Evolutionary conservation across 2,113 vertebrate genomes (phyloP).

Genomic region (Indicator indicator): DNA sequence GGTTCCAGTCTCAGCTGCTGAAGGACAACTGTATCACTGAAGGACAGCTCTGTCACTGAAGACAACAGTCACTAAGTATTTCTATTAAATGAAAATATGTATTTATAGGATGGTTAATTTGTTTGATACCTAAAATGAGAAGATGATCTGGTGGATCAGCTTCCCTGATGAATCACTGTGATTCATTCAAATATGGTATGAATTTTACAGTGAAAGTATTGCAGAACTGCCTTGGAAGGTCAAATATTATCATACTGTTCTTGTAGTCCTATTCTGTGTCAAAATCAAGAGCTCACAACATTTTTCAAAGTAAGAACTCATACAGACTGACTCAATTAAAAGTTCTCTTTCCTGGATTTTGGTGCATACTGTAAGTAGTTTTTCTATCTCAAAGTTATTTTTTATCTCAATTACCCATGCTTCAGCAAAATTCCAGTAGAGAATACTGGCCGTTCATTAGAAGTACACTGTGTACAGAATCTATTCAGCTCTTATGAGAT

Average conservation of each 20-base stretch:
- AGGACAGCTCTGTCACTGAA: neutral
- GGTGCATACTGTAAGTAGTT: neutral
- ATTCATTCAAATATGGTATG: neutral
- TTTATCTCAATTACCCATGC: neutral
- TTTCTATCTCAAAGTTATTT: neutral
- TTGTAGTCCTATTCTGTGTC: neutral
- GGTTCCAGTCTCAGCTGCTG: neutral
- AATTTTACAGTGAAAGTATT: neutral
- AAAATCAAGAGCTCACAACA: neutral
- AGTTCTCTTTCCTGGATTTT: neutral
- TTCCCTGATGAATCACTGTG: neutral
- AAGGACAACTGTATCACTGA: neutral
- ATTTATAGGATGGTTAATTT: neutral
- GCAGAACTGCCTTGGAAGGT: neutral
- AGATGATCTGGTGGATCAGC: neutral
- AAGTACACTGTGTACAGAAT: neutral
- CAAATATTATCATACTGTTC: neutral
- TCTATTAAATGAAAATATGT: neutral
- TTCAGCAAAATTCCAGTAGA: neutral
- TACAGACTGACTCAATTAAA: neutral
- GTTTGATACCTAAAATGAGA: neutral
- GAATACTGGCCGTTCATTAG: neutral
- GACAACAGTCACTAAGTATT: neutral
- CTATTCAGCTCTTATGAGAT: neutral
- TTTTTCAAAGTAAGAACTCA: neutral